Evolutionary conservation across 2,113 vertebrate species (phyloP).

Genomic region (Leucopsar rothschildi): DNA sequence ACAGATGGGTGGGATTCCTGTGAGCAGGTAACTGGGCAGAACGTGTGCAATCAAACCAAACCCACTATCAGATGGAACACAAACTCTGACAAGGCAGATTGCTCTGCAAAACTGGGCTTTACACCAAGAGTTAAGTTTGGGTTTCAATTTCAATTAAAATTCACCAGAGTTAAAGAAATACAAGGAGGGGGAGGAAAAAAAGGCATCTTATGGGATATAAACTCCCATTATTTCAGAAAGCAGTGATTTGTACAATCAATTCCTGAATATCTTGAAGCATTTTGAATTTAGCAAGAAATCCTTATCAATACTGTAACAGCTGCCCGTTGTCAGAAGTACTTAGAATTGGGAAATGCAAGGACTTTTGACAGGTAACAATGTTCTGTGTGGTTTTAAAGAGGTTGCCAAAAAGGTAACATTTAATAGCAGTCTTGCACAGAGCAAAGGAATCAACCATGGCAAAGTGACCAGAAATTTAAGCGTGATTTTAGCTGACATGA

Average conservation of each 20-base stretch:
- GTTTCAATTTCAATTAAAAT: background rate
- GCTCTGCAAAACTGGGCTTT: background rate
- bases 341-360: background rate
- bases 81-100: background rate
- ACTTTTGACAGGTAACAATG: background rate
- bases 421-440: background rate
- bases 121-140: background rate
- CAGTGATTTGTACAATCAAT: background rate
- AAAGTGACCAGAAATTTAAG: background rate
- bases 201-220: background rate
- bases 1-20: background rate
- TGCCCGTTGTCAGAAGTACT: background rate
- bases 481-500: background rate
- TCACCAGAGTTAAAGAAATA: slow-evolving; percentile 1
- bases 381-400: background rate
- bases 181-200: background rate
- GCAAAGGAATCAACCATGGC: background rate
- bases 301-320: background rate
- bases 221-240: background rate
- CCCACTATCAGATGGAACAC: slow-evolving; percentile 10
- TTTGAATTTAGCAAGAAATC: background rate
- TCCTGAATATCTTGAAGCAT: background rate
- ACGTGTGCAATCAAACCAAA: background rate
- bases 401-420: background rate
- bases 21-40: slow-evolving; percentile 27